Conservation (phyloP, 2,797 vertebrate genomes). For the Eptatretus atami region DNA sequence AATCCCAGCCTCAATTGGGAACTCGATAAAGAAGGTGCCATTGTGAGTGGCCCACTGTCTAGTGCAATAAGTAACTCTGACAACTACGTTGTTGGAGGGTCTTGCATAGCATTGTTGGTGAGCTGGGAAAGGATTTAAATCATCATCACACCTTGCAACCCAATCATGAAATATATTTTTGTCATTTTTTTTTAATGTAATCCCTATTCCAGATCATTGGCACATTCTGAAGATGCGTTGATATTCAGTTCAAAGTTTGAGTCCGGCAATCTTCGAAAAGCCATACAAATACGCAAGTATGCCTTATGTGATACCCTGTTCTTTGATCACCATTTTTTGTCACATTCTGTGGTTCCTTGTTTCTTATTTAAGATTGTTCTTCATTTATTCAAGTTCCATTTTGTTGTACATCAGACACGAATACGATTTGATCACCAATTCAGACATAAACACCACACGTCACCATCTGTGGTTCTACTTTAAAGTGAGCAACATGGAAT, state of each 20-base stretch:
- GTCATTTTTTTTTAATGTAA: constrained; percentile 4
- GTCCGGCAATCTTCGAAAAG: constrained; percentile 85
- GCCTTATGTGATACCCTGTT: constrained; percentile 10
- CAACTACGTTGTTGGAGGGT: not conserved
- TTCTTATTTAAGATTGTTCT: not conserved
- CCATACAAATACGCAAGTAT: constrained; percentile 82
- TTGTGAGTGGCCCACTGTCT: too few relatives aligned
- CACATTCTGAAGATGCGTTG: constrained; percentile 41
- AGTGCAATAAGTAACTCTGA: not conserved
- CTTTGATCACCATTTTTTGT: not conserved
- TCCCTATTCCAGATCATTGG: constrained; percentile 25
- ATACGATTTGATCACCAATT: constrained; percentile 84
- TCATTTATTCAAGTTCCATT: not conserved
- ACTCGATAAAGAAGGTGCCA: too few relatives aligned
- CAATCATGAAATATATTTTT: not conserved
- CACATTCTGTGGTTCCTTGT: constrained; percentile 11
- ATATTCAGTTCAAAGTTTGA: constrained; percentile 97
- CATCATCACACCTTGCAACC: too few relatives aligned
- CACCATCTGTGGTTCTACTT: constrained; percentile 99
- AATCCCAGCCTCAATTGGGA: too few relatives aligned
- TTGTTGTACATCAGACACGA: constrained; percentile 28
- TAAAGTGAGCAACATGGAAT: constrained; percentile 77
- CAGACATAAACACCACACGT: constrained; percentile 95
- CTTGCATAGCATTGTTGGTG: not conserved
- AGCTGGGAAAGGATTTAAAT: too few relatives aligned